phyloP scores from a whole-genome alignment of 2,113 vertebrate genomes.

The Podarcis muralis region DNA sequence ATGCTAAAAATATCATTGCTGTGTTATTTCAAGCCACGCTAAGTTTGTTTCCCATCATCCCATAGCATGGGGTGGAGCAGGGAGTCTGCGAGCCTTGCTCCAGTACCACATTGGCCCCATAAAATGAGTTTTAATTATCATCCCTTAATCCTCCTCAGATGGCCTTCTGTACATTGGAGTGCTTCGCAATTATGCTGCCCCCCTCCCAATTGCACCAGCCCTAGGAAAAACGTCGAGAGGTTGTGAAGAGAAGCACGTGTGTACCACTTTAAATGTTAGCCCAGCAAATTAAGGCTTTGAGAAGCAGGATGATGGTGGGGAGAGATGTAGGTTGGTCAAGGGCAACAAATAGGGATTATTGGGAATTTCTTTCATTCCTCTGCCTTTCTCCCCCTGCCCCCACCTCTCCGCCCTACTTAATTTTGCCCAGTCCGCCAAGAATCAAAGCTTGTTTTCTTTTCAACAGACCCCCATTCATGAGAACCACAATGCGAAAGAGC shows the following conservation, averaged over 20 bases:
- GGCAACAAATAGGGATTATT: slow-evolving; percentile 52
- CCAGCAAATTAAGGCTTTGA: slow-evolving; percentile 68
- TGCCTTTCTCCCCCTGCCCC: not conserved
- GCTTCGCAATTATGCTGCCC: slow-evolving; percentile 76
- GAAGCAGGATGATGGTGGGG: not conserved
- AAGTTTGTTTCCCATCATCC: slow-evolving; percentile 63
- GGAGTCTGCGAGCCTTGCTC: slow-evolving; percentile 45
- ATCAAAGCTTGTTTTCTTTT: slow-evolving; percentile 64
- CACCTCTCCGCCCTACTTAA: slow-evolving; percentile 21
- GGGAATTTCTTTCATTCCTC: slow-evolving; percentile 45
- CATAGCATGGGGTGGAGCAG: slow-evolving; percentile 11
- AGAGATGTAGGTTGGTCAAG: slow-evolving; percentile 55
- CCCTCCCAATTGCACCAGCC: slow-evolving; percentile 62
- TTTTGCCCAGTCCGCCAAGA: slow-evolving; percentile 69
- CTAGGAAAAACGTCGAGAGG: slow-evolving; percentile 72
- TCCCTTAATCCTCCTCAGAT: slow-evolving; percentile 84
- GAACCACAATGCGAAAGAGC: slow-evolving; percentile 62
- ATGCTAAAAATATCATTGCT: slow-evolving; percentile 17
- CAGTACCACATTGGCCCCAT: slow-evolving; percentile 66
- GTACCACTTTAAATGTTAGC: slow-evolving; percentile 63
- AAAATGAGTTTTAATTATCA: slow-evolving; percentile 78
- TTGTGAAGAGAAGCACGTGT: not conserved
- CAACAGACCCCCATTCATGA: slow-evolving; percentile 64
- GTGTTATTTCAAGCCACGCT: slow-evolving; percentile 53
- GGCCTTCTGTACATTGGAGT: slow-evolving; percentile 77